Base-by-base conservation (phyloP, 1,140 invertebrate species). In the Heliconius hermathena region DNA sequence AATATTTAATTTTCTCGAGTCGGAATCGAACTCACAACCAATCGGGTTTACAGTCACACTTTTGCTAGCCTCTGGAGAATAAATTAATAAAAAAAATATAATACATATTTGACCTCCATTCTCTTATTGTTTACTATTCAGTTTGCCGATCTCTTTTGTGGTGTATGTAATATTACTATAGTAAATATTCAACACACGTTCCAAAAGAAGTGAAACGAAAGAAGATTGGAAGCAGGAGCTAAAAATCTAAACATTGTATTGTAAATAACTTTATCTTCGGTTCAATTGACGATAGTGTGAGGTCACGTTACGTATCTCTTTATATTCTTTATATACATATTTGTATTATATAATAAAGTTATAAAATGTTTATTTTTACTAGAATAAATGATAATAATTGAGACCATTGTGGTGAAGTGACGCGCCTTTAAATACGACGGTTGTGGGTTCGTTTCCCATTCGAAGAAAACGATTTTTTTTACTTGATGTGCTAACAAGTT, bases 151-250 rank as follows among this genome's bases (percentile, higher is more conserved):
- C n/a, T 38, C 33, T 20, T 20, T 73, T 73, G n/a, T 22, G 41
- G 33, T 33, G 5, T 75, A 60, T 54, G 74, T 60, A 54, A 75
- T 52, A 52, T 52, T 52, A 52, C 18, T 36, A 22, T n/a, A 57
- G 46, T 6, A n/a, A 54, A 33, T 22, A 73, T 73, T 73, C 54
- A 22, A 6, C 41, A 41, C 36, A 73, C 36, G 71, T 73, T 36
- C 33, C 71, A 20, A 9, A 41, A 18, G 29, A 73, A 73, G 41
- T 46, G 71, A 73, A 73, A 73, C 71, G 9, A 41, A 70, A 52
- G 46, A 22, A 29, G 57, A 20, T 76, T 57, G 54, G 54, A 57
- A 18, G 16, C 1, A 57, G n/a, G 8, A 57, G 8, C 54, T 57
- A 20, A 57, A 57, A 57, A 57, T 57, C 54, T 57, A n/a, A 57